A percentile compares a stretch with the other conserved stretches of the same genome.
Conservation (phyloP, 2,888 invertebrate species). For the Adineta ricciae region DNA sequence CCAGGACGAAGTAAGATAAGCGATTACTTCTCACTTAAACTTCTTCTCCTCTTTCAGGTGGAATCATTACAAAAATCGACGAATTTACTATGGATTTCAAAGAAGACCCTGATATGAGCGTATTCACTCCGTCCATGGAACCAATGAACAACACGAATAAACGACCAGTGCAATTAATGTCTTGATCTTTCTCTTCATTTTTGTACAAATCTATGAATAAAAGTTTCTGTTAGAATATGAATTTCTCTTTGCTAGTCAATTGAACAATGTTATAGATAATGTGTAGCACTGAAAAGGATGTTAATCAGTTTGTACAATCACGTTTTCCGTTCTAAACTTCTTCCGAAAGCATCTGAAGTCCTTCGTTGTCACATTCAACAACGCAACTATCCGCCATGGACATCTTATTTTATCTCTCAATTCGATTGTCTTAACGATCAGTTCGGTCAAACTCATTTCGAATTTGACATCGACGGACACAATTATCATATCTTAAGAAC, state of each 20-base stretch:
- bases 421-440: constrained; percentile 64
- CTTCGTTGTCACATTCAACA: constrained; percentile 70
- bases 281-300: background rate
- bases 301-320: constrained; percentile 2
- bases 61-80: background rate
- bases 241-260: too few species aligned
- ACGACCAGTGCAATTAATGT: background rate
- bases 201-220: too few species aligned
- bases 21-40: too few species aligned
- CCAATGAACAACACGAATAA: background rate
- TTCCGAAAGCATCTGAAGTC: constrained; percentile 64
- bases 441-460: constrained; percentile 83
- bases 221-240: too few species aligned
- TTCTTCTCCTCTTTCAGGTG: too few species aligned
- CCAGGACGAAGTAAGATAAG: background rate
- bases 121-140: background rate
- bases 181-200: too few species aligned
- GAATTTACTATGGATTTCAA: background rate
- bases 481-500: constrained; percentile 77
- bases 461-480: constrained; percentile 72
- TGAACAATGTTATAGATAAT: too few species aligned
- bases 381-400: constrained; percentile 79
- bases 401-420: constrained; percentile 70
- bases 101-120: constrained; percentile 13
- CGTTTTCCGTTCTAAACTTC: background rate